Conservation (phyloP, 2,797 vertebrate genomes). For the Merluccius polli region DNA sequence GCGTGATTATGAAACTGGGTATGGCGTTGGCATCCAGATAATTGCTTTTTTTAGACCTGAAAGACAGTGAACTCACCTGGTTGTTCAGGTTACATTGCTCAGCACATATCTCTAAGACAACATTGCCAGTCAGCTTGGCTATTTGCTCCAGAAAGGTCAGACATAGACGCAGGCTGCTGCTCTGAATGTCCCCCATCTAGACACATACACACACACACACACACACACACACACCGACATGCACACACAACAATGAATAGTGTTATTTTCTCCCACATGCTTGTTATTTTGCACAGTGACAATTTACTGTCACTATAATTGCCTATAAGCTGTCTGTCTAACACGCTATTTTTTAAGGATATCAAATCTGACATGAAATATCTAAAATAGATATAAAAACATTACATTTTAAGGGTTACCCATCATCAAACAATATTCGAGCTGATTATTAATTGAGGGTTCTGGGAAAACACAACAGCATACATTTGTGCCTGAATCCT, state of each 20-base stretch:
- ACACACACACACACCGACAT: background rate
- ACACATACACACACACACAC: slow-evolving; percentile 16
- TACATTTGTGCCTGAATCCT: background rate
- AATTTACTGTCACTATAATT: background rate
- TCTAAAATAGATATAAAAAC: background rate
- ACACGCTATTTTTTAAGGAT: background rate
- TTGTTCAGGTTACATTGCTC: slow-evolving; percentile 87
- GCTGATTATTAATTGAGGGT: background rate
- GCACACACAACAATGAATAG: background rate
- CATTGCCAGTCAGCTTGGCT: slow-evolving; percentile 74
- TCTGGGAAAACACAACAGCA: background rate
- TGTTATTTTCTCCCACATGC: background rate
- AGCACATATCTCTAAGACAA: slow-evolving; percentile 83
- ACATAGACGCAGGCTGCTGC: slow-evolving; percentile 75
- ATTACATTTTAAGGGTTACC: background rate
- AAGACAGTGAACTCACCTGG: slow-evolving; percentile 69
- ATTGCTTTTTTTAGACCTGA: slow-evolving; percentile 9
- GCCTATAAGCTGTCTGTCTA: background rate
- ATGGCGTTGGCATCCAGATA: slow-evolving; percentile 29
- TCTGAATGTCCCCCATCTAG: slow-evolving; percentile 77
- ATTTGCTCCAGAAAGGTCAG: slow-evolving; percentile 87
- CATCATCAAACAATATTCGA: background rate
- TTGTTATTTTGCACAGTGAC: slow-evolving; percentile 1
- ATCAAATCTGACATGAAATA: background rate
- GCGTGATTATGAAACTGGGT: slow-evolving; percentile 37